phyloP scores from a whole-genome alignment of 2,888 invertebrate genomes.

The Lordiphosa andalusiaca region DNA sequence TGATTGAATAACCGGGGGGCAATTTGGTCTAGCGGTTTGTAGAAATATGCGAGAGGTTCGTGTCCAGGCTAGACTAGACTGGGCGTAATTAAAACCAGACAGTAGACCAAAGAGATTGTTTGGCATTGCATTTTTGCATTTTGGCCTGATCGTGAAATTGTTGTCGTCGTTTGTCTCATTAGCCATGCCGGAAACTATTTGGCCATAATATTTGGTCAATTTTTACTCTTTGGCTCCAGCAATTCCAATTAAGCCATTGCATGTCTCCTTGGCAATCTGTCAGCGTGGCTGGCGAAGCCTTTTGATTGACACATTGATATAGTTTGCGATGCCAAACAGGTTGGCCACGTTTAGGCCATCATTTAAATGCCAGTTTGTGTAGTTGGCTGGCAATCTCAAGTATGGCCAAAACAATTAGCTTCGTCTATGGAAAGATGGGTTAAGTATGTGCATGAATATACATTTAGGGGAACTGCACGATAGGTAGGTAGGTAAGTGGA shows the following conservation, averaged over 20 bases:
- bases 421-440: conserved; percentile 21
- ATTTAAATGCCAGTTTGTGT: conserved; percentile 48
- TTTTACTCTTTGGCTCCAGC: conserved; percentile 9
- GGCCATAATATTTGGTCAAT: conserved; percentile 68
- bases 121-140: conserved; percentile 27
- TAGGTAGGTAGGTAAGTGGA: too few relatives aligned
- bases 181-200: conserved; percentile 73
- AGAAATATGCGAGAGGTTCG: conserved; percentile 29
- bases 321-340: conserved; percentile 35
- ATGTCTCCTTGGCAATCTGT: conserved; percentile 49
- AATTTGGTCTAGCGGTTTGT: conserved; percentile 26
- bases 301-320: conserved; percentile 69
- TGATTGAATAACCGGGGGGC: conserved; percentile 32
- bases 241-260: conserved; percentile 53
- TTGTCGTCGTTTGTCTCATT: conserved; percentile 71
- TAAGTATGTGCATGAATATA: conserved; percentile 7
- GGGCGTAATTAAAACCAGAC: not conserved
- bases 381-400: conserved; percentile 5
- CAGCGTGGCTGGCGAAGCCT: conserved; percentile 24
- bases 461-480: too few relatives aligned
- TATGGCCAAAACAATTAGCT: conserved; percentile 29
- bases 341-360: conserved; percentile 48
- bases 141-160: conserved; percentile 55
- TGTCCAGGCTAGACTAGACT: conserved; percentile 25
- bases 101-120: not conserved